Evolutionary conservation across 2,113 vertebrate species (phyloP).

Genomic region (Anoplopoma fimbria): DNA sequence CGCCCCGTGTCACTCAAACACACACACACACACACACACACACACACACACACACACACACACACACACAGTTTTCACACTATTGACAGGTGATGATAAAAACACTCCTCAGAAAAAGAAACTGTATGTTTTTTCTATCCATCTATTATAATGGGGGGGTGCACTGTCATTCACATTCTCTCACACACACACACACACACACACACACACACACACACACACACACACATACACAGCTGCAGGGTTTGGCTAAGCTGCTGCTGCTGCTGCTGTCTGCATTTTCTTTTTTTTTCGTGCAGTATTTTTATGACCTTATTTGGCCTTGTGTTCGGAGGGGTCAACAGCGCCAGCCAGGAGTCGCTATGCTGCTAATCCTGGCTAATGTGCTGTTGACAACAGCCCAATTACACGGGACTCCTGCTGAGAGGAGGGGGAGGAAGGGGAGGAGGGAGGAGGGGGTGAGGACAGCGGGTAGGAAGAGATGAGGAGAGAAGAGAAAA

Average conservation of each 20-base stretch:
- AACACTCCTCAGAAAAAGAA: conserved; percentile 1
- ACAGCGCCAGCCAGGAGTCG: conserved; percentile 68
- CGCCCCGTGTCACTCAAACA: conserved; percentile 17
- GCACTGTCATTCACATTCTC: conserved; percentile 12
- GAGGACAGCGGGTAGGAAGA: conserved; percentile 14
- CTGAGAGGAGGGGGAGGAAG: conserved; percentile 64
- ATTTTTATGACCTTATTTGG: conserved; percentile 59
- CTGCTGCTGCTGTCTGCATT: conserved; percentile 9
- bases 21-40: conserved; percentile 9
- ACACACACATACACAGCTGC: conserved; percentile 22
- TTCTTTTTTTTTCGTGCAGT: background rate
- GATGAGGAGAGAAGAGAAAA: conserved; percentile 11
- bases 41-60: conserved; percentile 11
- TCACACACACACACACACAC: background rate
- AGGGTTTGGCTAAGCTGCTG: conserved; percentile 15
- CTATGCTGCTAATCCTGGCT: conserved; percentile 78
- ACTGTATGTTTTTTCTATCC: background rate
- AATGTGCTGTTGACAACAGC: conserved; percentile 84
- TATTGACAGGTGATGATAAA: conserved; percentile 25
- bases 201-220: conserved; percentile 12
- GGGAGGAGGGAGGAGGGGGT: conserved; percentile 30
- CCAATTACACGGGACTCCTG: conserved; percentile 81
- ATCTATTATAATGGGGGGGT: background rate
- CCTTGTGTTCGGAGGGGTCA: conserved; percentile 58
- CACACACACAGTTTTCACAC: background rate